phyloP scores from a whole-genome alignment of 2,113 vertebrate genomes.

The Seriola quinqueradiata region DNA sequence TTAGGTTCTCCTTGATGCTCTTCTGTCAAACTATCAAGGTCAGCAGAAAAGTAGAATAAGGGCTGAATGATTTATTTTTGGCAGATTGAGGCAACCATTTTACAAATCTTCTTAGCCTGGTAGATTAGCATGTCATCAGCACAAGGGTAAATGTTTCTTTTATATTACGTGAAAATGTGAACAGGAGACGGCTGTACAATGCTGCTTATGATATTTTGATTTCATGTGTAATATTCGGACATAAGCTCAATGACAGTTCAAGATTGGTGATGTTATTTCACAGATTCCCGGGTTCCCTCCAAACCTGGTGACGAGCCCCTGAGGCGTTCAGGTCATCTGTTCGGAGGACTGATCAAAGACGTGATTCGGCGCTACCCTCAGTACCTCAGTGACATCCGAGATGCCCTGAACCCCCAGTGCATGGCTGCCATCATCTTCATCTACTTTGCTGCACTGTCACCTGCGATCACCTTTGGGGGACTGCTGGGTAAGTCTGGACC shows the following conservation, averaged over 20 bases:
- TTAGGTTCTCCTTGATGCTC: too few relatives aligned
- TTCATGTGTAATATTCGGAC: too few relatives aligned
- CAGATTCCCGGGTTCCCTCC: slow-evolving; percentile 84
- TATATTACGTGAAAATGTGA: neutral
- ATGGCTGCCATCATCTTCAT: slow-evolving; percentile 95
- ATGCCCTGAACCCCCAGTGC: slow-evolving; percentile 91
- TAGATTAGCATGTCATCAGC: neutral
- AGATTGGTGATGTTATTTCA: neutral
- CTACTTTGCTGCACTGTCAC: slow-evolving; percentile 94
- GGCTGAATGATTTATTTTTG: too few relatives aligned
- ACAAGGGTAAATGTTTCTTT: neutral
- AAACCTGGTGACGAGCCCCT: slow-evolving; percentile 87
- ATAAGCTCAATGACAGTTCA: neutral
- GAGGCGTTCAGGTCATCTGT: slow-evolving; percentile 88
- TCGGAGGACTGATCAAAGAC: slow-evolving; percentile 91
- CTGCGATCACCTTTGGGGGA: slow-evolving; percentile 94
- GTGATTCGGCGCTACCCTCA: slow-evolving; percentile 90
- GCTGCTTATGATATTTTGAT: neutral
- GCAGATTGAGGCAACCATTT: neutral
- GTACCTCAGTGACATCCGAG: slow-evolving; percentile 92
- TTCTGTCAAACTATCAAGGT: neutral
- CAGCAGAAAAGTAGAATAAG: too few relatives aligned
- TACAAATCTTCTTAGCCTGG: neutral
- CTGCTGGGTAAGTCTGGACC: slow-evolving; percentile 86
- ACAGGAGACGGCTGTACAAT: too few relatives aligned